These are phyloP conservation scores for Helicoverpa armigera DNA, from an alignment of 1,140 invertebrate genomes.

Conservation along the genomic window DNA sequence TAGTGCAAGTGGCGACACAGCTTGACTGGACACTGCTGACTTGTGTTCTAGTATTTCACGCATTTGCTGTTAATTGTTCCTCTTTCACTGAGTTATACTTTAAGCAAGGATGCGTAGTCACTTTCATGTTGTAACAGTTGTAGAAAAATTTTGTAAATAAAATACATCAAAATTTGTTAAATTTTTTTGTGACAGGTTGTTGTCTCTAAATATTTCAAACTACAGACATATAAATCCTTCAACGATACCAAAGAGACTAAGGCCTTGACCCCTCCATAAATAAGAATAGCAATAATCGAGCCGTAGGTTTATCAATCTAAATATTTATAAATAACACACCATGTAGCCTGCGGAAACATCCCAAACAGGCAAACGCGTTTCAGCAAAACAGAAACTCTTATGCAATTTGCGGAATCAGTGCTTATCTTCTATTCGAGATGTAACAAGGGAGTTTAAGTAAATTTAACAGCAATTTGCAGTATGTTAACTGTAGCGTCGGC, in stretches of 20 bases:
- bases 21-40: neutral
- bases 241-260: too few relatives aligned
- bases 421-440: slow-evolving; percentile 54
- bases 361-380: neutral
- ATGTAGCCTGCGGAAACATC: neutral
- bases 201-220: too few relatives aligned
- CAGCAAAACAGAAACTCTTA: slow-evolving; percentile 42
- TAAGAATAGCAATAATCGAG: too few relatives aligned
- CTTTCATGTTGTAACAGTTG: too few relatives aligned
- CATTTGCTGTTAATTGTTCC: neutral
- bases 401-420: slow-evolving; percentile 54
- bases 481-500: slow-evolving; percentile 66
- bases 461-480: slow-evolving; percentile 74
- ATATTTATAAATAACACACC: neutral
- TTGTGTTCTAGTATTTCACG: neutral
- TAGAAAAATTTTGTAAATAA: too few relatives aligned
- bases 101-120: too few relatives aligned
- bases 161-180: too few relatives aligned
- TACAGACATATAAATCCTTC: too few relatives aligned
- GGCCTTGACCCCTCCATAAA: too few relatives aligned
- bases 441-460: slow-evolving; percentile 68
- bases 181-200: too few relatives aligned
- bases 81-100: too few relatives aligned
- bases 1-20: neutral
- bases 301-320: neutral